Conservation (phyloP, 2,113 vertebrate species). For the Entomyzon cyanotis region DNA sequence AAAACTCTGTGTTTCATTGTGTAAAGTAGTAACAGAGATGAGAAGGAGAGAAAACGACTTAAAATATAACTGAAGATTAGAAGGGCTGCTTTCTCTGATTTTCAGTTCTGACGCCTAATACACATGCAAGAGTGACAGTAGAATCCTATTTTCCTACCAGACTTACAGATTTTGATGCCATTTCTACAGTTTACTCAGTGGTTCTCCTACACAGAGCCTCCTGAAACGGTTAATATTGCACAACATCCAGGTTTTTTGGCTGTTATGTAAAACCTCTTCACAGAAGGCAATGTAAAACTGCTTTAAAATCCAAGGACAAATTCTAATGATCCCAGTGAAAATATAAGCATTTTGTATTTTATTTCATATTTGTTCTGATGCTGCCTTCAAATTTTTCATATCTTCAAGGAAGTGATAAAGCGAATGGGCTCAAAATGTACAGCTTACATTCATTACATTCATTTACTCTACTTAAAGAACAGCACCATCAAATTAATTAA, state of each 20-base stretch:
- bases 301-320: not conserved
- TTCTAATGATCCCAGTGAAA: not conserved
- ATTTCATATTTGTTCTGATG: not conserved
- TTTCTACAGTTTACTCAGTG: not conserved
- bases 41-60: not conserved
- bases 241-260: not conserved
- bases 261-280: slow-evolving; percentile 10
- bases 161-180: not conserved
- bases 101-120: not conserved
- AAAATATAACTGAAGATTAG: not conserved
- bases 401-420: slow-evolving; percentile 33
- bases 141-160: not conserved
- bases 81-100: not conserved
- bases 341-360: not conserved
- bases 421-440: not conserved
- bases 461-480: not conserved
- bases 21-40: not conserved
- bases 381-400: not conserved
- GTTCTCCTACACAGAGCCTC: not conserved
- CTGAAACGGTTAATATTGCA: not conserved
- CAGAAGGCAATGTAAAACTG: not conserved
- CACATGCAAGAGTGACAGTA: not conserved
- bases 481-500: slow-evolving; percentile 42
- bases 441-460: not conserved
- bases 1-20: not conserved